Evolutionary conservation across 2,113 vertebrate genomes (phyloP).

Genomic region (Labeo rohita): DNA sequence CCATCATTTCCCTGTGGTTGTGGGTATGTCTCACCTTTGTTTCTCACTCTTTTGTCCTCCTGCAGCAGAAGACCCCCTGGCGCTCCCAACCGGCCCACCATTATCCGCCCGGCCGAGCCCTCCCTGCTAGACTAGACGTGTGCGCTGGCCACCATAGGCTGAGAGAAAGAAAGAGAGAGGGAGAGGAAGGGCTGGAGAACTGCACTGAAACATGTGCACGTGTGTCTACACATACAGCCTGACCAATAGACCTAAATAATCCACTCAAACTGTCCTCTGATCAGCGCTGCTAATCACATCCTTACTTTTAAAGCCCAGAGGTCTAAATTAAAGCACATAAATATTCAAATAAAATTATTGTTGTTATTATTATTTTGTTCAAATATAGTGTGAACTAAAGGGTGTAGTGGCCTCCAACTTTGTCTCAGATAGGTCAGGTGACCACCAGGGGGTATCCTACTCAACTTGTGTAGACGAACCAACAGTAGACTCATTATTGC

Average conservation of each 20-base stretch:
- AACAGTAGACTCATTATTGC: background rate
- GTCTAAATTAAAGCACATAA: slow-evolving; percentile 11
- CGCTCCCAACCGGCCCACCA: slow-evolving; percentile 90
- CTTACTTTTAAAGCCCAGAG: slow-evolving; percentile 18
- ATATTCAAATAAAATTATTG: background rate
- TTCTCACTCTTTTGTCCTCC: slow-evolving; percentile 76
- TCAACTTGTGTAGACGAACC: background rate
- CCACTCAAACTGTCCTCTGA: slow-evolving; percentile 64
- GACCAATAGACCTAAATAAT: slow-evolving; percentile 54
- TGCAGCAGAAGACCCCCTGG: slow-evolving; percentile 94
- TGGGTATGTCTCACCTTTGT: slow-evolving; percentile 64
- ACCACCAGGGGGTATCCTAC: slow-evolving; percentile 55
- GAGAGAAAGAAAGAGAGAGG: slow-evolving; percentile 35
- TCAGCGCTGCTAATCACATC: slow-evolving; percentile 68
- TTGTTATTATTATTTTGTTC: slow-evolving; percentile 3
- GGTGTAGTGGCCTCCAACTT: slow-evolving; percentile 31
- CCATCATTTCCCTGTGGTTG: slow-evolving; percentile 41
- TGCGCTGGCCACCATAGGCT: slow-evolving; percentile 12
- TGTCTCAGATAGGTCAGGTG: background rate
- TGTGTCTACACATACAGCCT: slow-evolving; percentile 57
- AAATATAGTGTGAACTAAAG: slow-evolving; percentile 1
- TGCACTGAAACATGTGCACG: slow-evolving; percentile 42
- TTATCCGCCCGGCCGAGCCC: slow-evolving; percentile 92
- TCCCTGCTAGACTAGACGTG: slow-evolving; percentile 89
- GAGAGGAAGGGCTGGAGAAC: slow-evolving; percentile 55